Base-by-base conservation (phyloP, 2,888 invertebrate species). In the Metellina segmentata region DNA sequence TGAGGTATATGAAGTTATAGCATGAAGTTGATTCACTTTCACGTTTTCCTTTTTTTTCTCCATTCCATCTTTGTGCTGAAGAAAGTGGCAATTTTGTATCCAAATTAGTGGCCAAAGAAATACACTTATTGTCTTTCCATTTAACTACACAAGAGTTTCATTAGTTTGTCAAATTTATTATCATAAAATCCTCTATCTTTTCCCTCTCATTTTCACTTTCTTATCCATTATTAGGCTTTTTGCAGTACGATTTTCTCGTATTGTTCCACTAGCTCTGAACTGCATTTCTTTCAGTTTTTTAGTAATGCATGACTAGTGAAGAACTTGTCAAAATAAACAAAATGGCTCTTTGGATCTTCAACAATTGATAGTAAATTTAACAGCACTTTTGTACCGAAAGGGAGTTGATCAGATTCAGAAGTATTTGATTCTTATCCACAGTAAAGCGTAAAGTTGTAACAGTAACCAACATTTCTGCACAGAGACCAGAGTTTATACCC, bases 401-500 rank as follows among this genome's bases (percentile, higher is more conserved):
- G 20, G 52, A 72, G 13, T 20, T 72, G 16, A 83, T 49, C 20
- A 83, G 49, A 53, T 34, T 16, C 19, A 53, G 72, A 72, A n/a
- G n/a, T n/a, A n/a, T n/a, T n/a, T 51, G 51, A 52, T 52, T 83
- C 53, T 52, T 52, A 52, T 13, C 83, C 83, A 53, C 83, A 83
- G 20, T 83, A 74, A 34, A 83, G 74, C n/a, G 34, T 53, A 83
- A 83, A 83, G 53, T 83, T 83, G 51, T 83, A 74, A 53, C 53
- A 74, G 83, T 83, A 83, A 11, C 83, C 53, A 7, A 53, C 74
- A 51, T 52, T 53, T 53, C 74, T 53, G 74, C 83, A 83, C 52
- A 83, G 51, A 5, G 74, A 51, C 83, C 74, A 83, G 19, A 74
- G 52, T 34, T 83, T 83, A 53, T 74, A 83, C 51, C 74, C 83